Percentiles rank a stretch among this genome's conserved stretches.
phyloP scores from a whole-genome alignment of 2,113 vertebrate genomes.

The Pollachius pollachius region DNA sequence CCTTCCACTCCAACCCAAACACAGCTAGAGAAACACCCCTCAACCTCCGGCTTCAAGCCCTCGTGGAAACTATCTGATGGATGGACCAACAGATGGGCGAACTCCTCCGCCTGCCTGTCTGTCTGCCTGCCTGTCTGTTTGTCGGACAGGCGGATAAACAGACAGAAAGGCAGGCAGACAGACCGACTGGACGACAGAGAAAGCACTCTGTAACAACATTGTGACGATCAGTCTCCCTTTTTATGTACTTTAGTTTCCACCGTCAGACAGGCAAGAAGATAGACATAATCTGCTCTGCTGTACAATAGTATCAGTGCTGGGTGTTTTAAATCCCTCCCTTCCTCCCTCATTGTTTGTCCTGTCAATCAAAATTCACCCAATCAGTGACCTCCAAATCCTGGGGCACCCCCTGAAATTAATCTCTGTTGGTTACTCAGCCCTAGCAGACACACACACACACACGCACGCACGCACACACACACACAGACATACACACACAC shows the following conservation, averaged over 20 bases:
- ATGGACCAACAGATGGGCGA: too few relatives aligned
- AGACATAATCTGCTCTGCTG: too few relatives aligned
- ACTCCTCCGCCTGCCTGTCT: too few relatives aligned
- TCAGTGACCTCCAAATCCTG: constrained; percentile 36
- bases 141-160: too few relatives aligned
- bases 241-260: too few relatives aligned
- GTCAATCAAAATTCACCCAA: constrained; percentile 51
- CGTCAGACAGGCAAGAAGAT: too few relatives aligned
- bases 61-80: too few relatives aligned
- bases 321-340: constrained; percentile 43
- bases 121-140: too few relatives aligned
- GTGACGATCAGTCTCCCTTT: not conserved
- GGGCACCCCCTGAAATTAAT: not conserved
- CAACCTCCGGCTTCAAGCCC: too few relatives aligned
- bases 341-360: constrained; percentile 55
- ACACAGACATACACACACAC: not conserved
- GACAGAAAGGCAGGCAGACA: not conserved
- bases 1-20: too few relatives aligned
- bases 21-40: too few relatives aligned
- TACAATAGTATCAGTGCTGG: constrained; percentile 34
- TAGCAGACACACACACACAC: not conserved
- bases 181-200: not conserved
- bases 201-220: not conserved
- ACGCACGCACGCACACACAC: not conserved
- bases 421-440: not conserved